A percentile compares a stretch with the other conserved stretches of the same genome.
Conservation (phyloP, 2,797 vertebrate genomes). For the Pangasius krempfi region DNA sequence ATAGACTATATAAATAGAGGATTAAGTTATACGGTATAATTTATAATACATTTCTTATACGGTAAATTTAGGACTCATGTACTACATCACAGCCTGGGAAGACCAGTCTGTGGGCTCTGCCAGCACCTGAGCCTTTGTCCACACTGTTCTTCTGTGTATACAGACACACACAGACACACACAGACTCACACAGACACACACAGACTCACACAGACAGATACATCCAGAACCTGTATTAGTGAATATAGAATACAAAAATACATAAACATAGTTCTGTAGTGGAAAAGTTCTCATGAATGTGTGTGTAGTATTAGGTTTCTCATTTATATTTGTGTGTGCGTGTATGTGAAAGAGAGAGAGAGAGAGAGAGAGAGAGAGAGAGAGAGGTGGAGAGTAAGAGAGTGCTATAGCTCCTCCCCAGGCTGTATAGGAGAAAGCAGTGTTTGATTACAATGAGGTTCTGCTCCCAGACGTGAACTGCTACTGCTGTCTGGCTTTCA, state of each 20-base stretch:
- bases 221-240: neutral
- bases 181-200: slow-evolving; percentile 53
- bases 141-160: slow-evolving; percentile 57
- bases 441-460: slow-evolving; percentile 63
- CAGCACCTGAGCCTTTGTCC: slow-evolving; percentile 49
- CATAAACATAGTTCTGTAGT: slow-evolving; percentile 18
- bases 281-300: slow-evolving; percentile 33
- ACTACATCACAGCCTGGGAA: neutral
- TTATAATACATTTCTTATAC: too few relatives aligned
- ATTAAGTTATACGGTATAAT: too few relatives aligned
- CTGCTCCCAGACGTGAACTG: slow-evolving; percentile 57
- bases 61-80: neutral
- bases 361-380: neutral
- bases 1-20: too few relatives aligned
- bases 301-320: slow-evolving; percentile 40
- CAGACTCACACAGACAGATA: neutral
- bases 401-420: slow-evolving; percentile 43
- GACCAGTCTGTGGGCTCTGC: slow-evolving; percentile 31
- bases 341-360: neutral
- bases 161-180: slow-evolving; percentile 47
- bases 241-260: neutral
- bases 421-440: slow-evolving; percentile 50
- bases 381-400: slow-evolving; percentile 25
- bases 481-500: slow-evolving; percentile 42
- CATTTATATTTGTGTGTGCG: neutral